phyloP scores from a whole-genome alignment of 2,113 vertebrate genomes.

The Mola mola region DNA sequence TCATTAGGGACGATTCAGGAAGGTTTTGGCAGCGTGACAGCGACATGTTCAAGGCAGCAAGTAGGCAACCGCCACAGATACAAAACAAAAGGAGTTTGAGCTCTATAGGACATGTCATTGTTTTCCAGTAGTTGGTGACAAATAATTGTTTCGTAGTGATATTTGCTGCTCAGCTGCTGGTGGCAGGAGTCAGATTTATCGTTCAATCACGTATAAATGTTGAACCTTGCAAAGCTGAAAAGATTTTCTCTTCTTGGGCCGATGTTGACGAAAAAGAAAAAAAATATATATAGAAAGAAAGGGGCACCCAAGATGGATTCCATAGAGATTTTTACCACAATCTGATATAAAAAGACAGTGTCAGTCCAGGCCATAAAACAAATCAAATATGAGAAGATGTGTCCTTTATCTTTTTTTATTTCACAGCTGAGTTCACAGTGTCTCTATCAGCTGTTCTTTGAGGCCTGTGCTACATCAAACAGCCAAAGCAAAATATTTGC shows the following conservation, averaged over 20 bases:
- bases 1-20: conserved; percentile 28
- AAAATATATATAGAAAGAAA: too few species aligned
- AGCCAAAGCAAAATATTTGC: conserved; percentile 43
- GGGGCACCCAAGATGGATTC: not conserved
- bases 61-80: conserved; percentile 9
- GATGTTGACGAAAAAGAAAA: conserved; percentile 1
- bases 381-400: conserved; percentile 8
- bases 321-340: conserved; percentile 4
- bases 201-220: conserved; percentile 25
- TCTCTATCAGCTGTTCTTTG: conserved; percentile 38
- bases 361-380: conserved; percentile 7
- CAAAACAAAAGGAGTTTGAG: conserved; percentile 5
- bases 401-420: conserved; percentile 52
- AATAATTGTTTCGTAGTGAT: conserved; percentile 14
- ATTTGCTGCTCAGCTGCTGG: conserved; percentile 14
- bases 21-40: conserved; percentile 6
- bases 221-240: conserved; percentile 24
- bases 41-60: conserved; percentile 3
- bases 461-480: conserved; percentile 23
- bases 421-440: conserved; percentile 59
- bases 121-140: conserved; percentile 10
- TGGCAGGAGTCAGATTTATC: conserved; percentile 23
- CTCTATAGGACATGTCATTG: not conserved
- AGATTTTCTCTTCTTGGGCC: conserved; percentile 1
- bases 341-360: not conserved